These are phyloP conservation scores for Panagrolaimus sp. DNA, from an alignment of 1,140 invertebrate species.

Conservation along the genomic window DNA sequence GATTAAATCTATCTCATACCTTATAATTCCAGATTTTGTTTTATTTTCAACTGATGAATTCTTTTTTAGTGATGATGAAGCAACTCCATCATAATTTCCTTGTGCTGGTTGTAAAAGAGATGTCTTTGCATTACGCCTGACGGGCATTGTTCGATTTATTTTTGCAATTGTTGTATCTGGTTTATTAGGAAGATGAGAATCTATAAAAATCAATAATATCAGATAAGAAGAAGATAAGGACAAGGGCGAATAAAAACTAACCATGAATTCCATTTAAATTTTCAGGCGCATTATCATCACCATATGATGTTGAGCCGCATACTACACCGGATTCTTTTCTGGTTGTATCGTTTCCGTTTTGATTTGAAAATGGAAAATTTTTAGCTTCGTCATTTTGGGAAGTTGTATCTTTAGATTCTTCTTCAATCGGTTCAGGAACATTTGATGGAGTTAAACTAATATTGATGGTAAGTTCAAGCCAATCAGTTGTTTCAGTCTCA, in stretches of 20 bases:
- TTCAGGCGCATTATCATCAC: too few species aligned
- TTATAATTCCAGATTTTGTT: conserved; percentile 7
- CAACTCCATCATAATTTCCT: background rate
- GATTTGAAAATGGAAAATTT: background rate
- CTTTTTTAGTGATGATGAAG: background rate
- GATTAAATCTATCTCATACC: background rate
- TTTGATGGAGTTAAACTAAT: background rate
- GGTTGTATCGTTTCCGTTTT: too few species aligned
- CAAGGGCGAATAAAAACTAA: too few species aligned
- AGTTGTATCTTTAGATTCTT: background rate
- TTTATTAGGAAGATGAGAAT: conserved; percentile 6
- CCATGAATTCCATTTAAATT: too few species aligned
- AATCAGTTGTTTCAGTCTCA: conserved; percentile 4
- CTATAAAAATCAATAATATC: background rate
- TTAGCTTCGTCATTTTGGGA: background rate
- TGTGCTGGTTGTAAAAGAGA: background rate
- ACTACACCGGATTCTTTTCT: background rate
- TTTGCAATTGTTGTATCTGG: background rate
- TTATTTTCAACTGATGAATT: background rate
- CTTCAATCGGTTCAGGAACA: background rate
- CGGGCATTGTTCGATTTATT: conserved; percentile 1
- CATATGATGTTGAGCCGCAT: background rate
- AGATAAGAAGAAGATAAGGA: background rate
- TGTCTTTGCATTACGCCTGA: conserved; percentile 1
- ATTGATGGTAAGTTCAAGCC: background rate